Conservation (phyloP, 2,113 vertebrate genomes). For the Dasyurus viverrinus region DNA sequence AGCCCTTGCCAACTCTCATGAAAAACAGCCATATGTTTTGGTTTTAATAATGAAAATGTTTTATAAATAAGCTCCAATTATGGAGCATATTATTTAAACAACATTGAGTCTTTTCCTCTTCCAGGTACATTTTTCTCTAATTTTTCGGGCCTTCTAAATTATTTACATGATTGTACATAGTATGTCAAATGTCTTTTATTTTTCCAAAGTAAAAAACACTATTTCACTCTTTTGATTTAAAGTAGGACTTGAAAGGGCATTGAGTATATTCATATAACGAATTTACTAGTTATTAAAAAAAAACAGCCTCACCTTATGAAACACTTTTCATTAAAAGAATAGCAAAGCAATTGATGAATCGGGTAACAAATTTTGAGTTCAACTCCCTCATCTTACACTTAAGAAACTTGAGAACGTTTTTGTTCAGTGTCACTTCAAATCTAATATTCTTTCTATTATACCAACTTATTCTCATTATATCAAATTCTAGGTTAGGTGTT, state of each 20-base stretch:
- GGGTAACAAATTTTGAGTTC: conserved; percentile 13
- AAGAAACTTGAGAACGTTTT: not conserved
- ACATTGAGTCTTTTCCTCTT: conserved; percentile 73
- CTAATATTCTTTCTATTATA: not conserved
- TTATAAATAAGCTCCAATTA: conserved; percentile 83
- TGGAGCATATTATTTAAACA: conserved; percentile 75
- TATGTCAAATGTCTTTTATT: conserved; percentile 56
- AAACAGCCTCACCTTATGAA: conserved; percentile 52
- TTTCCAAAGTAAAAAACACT: conserved; percentile 53
- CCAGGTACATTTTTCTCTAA: conserved; percentile 66
- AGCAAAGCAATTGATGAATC: conserved; percentile 61
- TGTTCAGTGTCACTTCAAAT: not conserved
- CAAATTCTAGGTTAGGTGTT: conserved; percentile 40
- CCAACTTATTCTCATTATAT: conserved; percentile 17
- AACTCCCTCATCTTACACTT: not conserved
- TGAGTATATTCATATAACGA: conserved; percentile 50
- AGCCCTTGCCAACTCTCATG: conserved; percentile 79
- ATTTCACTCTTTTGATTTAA: conserved; percentile 44
- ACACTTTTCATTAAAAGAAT: conserved; percentile 47
- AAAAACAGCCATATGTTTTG: conserved; percentile 84
- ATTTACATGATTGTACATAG: conserved; percentile 67
- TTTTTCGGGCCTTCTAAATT: conserved; percentile 63
- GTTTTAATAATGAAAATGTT: conserved; percentile 84
- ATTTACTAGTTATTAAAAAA: conserved; percentile 62
- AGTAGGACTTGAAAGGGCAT: conserved; percentile 47